Conservation (phyloP, 2,888 invertebrate species). For the Tetheella fluctuosa region DNA sequence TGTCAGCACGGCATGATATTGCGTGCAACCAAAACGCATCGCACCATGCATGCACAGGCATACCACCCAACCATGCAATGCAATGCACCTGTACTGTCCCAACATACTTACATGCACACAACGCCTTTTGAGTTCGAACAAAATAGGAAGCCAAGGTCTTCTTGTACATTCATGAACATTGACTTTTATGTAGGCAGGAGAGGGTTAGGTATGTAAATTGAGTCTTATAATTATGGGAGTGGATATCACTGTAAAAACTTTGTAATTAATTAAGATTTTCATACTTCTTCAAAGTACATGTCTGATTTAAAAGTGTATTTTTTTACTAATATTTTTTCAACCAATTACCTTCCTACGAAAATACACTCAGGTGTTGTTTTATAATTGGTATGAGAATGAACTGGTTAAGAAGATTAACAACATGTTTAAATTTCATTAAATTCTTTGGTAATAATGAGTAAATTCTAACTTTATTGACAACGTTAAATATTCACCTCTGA, state of each 20-base stretch:
- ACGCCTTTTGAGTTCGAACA: constrained; percentile 1
- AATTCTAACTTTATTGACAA: too few relatives aligned
- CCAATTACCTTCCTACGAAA: neutral
- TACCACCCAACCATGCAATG: constrained; percentile 12
- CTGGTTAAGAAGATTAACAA: too few relatives aligned
- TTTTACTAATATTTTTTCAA: neutral
- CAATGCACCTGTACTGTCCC: constrained; percentile 9
- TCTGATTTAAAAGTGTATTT: neutral
- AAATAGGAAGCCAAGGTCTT: constrained; percentile 7
- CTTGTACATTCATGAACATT: constrained; percentile 6
- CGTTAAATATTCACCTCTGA: too few relatives aligned
- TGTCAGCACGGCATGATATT: constrained; percentile 10
- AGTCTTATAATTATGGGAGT: neutral
- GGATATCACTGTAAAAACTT: neutral
- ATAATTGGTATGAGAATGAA: too few relatives aligned
- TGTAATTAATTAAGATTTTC: neutral
- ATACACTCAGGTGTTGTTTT: neutral
- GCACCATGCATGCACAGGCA: constrained; percentile 1
- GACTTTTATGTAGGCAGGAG: neutral
- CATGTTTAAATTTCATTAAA: too few relatives aligned
- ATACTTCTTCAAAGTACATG: neutral
- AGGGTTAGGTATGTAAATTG: neutral
- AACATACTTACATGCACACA: constrained; percentile 3
- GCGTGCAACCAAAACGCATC: constrained; percentile 10
- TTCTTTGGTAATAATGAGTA: too few relatives aligned